Base-by-base conservation (phyloP, 2,888 invertebrate species). In the Himalopsyche tibetana region DNA sequence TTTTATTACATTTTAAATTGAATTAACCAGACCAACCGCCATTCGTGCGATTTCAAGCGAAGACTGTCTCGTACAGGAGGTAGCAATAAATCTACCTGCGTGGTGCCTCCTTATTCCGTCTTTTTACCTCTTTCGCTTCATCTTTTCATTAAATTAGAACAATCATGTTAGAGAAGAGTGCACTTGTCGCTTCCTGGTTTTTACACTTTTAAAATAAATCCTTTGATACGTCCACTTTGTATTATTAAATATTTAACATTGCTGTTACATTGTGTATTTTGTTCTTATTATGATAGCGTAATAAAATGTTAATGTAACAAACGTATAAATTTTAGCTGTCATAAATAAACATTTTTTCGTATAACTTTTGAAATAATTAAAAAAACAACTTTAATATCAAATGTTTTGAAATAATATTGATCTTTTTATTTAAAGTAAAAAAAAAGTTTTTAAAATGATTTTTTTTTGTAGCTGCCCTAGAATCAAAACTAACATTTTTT, bases 91-190 rank as follows among this genome's bases (percentile, higher is more conserved):
- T 63, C 63, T 63, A 19, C 63, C 8, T 19, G 63, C 19, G 19
- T 11, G 19, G 28, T 63, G 28, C 11, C 8, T 11, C 19, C 56
- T n/a, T 3, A 6, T 3, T 15, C 8, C 51, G 6, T 5, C 11
- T 63, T 19, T 63, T 63, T 63, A 3, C 11, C 63, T 63, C 19
- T 19, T 63, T 11, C 19, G n/a, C 63, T 63, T 19, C 19, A 63
- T 28, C 63, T 63, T 63, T 63, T 63, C 63, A 63, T 63, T 63
- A 63, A 63, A 63, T 63, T 63, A 63, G 63, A 19, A 63, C 63
- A 63, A n/a, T 63, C 63, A 9, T 6, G 19, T 19, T 63, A 28
- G 19, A 63, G 28, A 19, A 63, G 28, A 19, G 63, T 63, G 28
- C n/a, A 63, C 63, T 63, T 63, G 63, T 63, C 63, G n/a, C 63